These are phyloP conservation scores for Mycalesis mineus DNA, from an alignment of 2,888 invertebrate species.

Conservation along the genomic window DNA sequence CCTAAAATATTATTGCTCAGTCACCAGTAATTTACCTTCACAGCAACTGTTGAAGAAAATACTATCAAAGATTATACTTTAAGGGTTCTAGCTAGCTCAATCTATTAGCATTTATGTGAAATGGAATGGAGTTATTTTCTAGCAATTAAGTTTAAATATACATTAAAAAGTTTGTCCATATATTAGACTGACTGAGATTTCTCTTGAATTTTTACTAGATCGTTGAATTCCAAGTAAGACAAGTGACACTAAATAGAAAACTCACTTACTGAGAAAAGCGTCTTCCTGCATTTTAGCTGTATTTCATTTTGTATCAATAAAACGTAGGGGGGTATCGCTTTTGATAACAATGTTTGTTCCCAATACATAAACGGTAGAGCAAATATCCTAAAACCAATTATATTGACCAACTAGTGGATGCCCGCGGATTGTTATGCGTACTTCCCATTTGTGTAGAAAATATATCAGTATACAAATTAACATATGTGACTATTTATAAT, in stretches of 20 bases:
- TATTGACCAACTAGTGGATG: too few relatives aligned
- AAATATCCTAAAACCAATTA: not conserved
- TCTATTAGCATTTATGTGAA: not conserved
- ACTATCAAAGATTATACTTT: too few relatives aligned
- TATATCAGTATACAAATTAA: too few relatives aligned
- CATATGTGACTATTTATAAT: too few relatives aligned
- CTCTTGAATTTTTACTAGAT: slow-evolving; percentile 20
- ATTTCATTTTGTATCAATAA: slow-evolving; percentile 19
- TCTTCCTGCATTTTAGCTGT: slow-evolving; percentile 20
- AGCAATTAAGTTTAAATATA: not conserved
- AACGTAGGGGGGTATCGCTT: slow-evolving; percentile 1
- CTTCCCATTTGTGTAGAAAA: too few relatives aligned
- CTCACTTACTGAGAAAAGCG: slow-evolving; percentile 27
- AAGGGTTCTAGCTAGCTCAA: too few relatives aligned
- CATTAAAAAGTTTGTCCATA: slow-evolving; percentile 5
- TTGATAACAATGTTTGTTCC: slow-evolving; percentile 7
- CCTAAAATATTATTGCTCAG: too few relatives aligned
- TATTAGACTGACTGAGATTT: slow-evolving; percentile 21
- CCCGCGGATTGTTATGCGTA: too few relatives aligned
- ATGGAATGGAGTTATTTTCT: not conserved
- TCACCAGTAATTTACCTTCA: too few relatives aligned
- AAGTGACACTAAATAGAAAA: slow-evolving; percentile 31
- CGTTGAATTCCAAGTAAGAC: slow-evolving; percentile 27
- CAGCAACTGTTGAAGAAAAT: too few relatives aligned
- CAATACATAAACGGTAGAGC: not conserved